Conservation (phyloP, 2,797 vertebrate species). For the Rhinella marina region DNA sequence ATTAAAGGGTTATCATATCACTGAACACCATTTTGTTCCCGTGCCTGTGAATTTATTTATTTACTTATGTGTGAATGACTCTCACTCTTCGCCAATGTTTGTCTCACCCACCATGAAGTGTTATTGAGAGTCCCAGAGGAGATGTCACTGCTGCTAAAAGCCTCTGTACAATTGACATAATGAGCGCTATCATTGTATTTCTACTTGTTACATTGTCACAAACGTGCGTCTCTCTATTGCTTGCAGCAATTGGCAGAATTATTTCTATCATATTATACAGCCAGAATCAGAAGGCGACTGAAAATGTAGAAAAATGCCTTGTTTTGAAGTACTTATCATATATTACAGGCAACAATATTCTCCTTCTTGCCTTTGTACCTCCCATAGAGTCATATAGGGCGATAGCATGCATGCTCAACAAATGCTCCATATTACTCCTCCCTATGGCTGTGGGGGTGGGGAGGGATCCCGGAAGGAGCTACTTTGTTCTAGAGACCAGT, state of each 20-base stretch:
- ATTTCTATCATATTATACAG: not conserved
- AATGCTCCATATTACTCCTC: not conserved
- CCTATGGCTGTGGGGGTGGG: too few relatives aligned
- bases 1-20: too few relatives aligned
- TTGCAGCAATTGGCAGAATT: not conserved
- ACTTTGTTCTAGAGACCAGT: too few relatives aligned
- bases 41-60: not conserved
- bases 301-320: not conserved
- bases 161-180: constrained; percentile 10
- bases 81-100: not conserved
- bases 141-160: constrained; percentile 21
- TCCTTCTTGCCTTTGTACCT: not conserved
- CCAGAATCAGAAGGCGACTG: not conserved
- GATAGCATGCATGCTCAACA: not conserved
- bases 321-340: not conserved
- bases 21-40: too few relatives aligned
- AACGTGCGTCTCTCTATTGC: not conserved
- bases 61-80: not conserved
- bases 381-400: not conserved
- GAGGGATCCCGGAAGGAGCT: too few relatives aligned
- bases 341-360: not conserved
- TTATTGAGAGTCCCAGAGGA: not conserved
- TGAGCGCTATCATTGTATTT: constrained; percentile 9
- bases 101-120: constrained; percentile 23
- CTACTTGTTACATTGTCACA: constrained; percentile 16